These are phyloP conservation scores for Blomia tropicalis DNA, from an alignment of 2,888 invertebrate species.

Conservation along the genomic window DNA sequence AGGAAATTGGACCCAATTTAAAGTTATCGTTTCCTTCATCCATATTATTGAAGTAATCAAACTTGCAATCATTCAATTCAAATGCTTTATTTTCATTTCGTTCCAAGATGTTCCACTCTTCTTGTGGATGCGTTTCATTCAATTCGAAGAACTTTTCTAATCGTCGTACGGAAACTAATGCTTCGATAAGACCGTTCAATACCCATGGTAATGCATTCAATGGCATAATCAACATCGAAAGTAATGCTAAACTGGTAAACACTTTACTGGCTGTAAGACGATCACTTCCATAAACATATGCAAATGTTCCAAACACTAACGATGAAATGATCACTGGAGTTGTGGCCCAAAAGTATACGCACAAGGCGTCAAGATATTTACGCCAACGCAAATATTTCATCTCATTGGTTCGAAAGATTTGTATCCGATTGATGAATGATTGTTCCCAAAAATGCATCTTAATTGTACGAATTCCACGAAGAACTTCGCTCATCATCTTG, in stretches of 20 bases:
- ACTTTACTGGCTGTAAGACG: conserved; percentile 64
- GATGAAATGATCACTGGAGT: conserved; percentile 80
- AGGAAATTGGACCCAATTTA: conserved; percentile 27
- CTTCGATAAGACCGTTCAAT: conserved; percentile 82
- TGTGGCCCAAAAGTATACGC: conserved; percentile 97
- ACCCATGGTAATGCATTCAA: conserved; percentile 98
- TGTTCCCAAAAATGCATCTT: conserved; percentile 89
- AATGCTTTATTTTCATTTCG: conserved; percentile 1
- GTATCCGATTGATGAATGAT: conserved; percentile 29
- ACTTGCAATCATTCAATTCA: not conserved
- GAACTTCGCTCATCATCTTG: conserved; percentile 64
- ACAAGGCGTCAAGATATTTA: conserved; percentile 90
- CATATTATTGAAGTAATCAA: not conserved
- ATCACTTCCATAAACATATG: conserved; percentile 51
- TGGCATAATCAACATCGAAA: conserved; percentile 88
- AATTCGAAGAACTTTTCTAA: conserved; percentile 54
- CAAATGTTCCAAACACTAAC: conserved; percentile 62
- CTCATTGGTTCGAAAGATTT: conserved; percentile 34
- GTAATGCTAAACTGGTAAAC: conserved; percentile 80
- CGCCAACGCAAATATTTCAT: conserved; percentile 44
- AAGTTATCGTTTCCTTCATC: conserved; percentile 17
- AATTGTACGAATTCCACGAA: conserved; percentile 70
- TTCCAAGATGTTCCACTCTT: conserved; percentile 13
- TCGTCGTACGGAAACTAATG: conserved; percentile 79
- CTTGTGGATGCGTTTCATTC: not conserved